Evolutionary conservation across 2,113 vertebrate genomes (phyloP).

Genomic region (Malurus cyaneus): DNA sequence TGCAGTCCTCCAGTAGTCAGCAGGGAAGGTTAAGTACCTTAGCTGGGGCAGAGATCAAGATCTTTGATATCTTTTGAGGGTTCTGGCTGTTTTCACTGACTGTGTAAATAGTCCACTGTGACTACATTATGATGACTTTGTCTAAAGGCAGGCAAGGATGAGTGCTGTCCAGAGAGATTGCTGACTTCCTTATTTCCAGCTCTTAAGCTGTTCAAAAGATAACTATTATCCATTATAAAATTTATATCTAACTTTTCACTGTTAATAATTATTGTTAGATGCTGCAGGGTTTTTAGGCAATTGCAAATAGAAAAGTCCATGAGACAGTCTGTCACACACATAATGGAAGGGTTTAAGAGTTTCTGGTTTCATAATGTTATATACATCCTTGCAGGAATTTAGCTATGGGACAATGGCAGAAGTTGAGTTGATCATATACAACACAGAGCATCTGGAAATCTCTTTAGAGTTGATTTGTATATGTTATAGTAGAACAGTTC

Average conservation of each 20-base stretch:
- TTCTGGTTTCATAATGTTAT: not conserved
- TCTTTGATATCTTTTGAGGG: not conserved
- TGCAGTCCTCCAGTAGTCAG: not conserved
- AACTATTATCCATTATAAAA: not conserved
- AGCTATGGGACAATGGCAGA: not conserved
- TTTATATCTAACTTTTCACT: not conserved
- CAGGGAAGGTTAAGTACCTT: not conserved
- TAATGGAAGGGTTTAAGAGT: not conserved
- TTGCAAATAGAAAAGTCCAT: not conserved
- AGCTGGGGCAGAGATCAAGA: not conserved
- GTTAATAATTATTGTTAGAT: not conserved
- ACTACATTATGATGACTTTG: not conserved
- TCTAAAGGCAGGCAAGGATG: not conserved
- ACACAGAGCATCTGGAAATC: not conserved
- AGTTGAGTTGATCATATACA: not conserved
- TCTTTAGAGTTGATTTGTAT: not conserved
- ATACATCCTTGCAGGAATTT: not conserved
- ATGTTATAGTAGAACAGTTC: not conserved
- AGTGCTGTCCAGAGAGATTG: not conserved
- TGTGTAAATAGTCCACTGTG: not conserved
- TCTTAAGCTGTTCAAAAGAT: not conserved
- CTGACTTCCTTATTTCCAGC: not conserved
- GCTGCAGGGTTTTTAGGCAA: not conserved
- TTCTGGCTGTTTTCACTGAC: not conserved
- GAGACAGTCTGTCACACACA: not conserved